Conservation (phyloP, 2,113 vertebrate species). For the Mustelus asterias region DNA sequence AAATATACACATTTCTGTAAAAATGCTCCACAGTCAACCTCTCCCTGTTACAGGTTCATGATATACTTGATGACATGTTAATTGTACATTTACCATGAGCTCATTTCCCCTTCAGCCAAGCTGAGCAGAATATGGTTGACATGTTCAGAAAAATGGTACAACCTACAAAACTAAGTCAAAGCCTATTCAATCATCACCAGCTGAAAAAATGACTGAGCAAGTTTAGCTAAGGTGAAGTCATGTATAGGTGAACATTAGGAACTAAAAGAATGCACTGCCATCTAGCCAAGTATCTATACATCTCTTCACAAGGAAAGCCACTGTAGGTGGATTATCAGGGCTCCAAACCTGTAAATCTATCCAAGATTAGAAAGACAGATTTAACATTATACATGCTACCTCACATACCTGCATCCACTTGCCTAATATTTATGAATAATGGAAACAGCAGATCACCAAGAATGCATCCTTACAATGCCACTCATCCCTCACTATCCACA, state of each 20-base stretch:
- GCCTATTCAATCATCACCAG: not conserved
- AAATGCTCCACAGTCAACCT: not conserved
- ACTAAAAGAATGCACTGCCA: not conserved
- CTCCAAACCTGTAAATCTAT: not conserved
- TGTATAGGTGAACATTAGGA: not conserved
- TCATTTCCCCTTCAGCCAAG: not conserved
- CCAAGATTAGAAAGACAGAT: not conserved
- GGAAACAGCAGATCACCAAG: not conserved
- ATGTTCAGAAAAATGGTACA: not conserved
- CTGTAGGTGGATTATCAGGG: not conserved
- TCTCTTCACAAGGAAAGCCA: not conserved
- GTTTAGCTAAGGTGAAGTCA: not conserved
- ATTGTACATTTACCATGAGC: not conserved
- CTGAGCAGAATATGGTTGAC: not conserved
- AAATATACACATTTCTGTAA: not conserved
- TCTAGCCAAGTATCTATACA: not conserved
- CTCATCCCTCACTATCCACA: not conserved
- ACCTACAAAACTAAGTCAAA: not conserved
- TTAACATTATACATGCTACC: not conserved
- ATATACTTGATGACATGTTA: not conserved
- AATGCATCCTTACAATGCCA: not conserved
- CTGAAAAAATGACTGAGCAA: not conserved
- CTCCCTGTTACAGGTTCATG: not conserved
- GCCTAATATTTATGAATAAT: not conserved
- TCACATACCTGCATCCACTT: not conserved